Base-by-base conservation (phyloP, 1,140 invertebrate species). In the Pseudomyrmex gracilis region DNA sequence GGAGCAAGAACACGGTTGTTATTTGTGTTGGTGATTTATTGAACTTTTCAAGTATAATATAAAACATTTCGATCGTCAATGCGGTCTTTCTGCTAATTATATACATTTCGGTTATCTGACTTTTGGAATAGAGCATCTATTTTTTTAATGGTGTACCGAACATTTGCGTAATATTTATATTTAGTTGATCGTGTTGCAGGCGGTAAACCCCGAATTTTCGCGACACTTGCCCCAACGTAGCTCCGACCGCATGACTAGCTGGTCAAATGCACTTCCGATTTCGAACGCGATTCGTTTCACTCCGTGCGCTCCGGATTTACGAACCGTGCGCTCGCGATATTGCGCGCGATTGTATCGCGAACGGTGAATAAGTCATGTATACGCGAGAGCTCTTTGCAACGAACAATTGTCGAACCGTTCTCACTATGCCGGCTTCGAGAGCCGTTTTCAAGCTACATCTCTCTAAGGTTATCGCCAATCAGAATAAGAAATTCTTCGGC, bases 321-420 rank as follows among this genome's bases (percentile, higher is more conserved):
- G 76, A 85, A 15, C 60, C 34, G 34, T 34, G 83, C 63, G 45
- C 34, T 15, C 51, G 49, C 68, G 34, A 34, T 71, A 61, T 53
- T 67, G 58, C 55, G n/a, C 43, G 47, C n/a, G 70, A 85, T 85
- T 76, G 77, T 83, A 82, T 87, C 51, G 85, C 12, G 68, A 20
- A 12, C 24, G 57, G 12, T 22, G 67, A 82, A 45, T 68, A 71
- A 82, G 57, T 87, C 53, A 74, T 85, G 61, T 57, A 43, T 22
- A 55, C 10, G 45, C 17, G 34, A 60, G 20, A 34, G 45, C 43
- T 80, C 45, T 49, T 71, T 24, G 34, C 55, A 49, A 71, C 66
- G 66, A 60, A 71, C 66, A 80, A 80, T 34, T 80, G 43, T 80
- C 76, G 45, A n/a, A 9, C n/a, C 17, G 49, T 17, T 66, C 49